Percentiles rank a stretch among this genome's conserved stretches.
Evolutionary conservation across 2,113 vertebrate genomes (phyloP).

Genomic region (Cynoglossus semilaevis): DNA sequence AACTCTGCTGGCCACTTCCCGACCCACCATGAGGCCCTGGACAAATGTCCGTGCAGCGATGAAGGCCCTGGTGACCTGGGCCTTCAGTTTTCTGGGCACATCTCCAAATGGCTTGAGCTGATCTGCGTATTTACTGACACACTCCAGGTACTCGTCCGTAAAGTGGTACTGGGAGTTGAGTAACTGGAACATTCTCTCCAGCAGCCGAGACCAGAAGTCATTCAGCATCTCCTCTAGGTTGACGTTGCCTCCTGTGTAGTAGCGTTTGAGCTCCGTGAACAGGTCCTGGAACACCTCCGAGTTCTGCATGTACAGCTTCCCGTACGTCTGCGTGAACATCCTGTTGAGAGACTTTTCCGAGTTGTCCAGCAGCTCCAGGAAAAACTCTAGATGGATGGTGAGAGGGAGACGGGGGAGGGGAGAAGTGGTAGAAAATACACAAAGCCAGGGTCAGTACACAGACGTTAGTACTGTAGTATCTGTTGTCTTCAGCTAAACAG

Average conservation of each 20-base stretch:
- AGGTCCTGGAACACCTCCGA: conserved; percentile 95
- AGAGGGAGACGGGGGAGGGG: conserved; percentile 25
- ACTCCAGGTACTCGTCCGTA: conserved; percentile 94
- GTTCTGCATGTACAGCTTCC: conserved; percentile 93
- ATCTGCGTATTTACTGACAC: conserved; percentile 93
- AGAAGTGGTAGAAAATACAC: conserved; percentile 11
- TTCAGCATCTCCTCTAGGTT: conserved; percentile 96
- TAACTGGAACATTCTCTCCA: conserved; percentile 95
- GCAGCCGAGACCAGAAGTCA: conserved; percentile 93
- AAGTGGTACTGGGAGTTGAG: conserved; percentile 96
- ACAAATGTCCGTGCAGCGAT: conserved; percentile 95
- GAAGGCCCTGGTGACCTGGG: conserved; percentile 92
- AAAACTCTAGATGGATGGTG: conserved; percentile 85
- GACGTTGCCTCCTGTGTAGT: conserved; percentile 94
- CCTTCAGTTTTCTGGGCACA: conserved; percentile 89
- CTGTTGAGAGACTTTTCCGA: conserved; percentile 91
- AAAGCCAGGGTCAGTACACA: conserved; percentile 18
- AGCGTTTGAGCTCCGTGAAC: conserved; percentile 91
- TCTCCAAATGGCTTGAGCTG: conserved; percentile 95
- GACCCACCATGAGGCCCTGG: conserved; percentile 93
- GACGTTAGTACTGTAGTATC: conserved; percentile 19
- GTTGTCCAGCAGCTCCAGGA: conserved; percentile 94
- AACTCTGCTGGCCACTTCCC: conserved; percentile 94
- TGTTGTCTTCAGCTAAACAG: background rate
- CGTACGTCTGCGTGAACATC: conserved; percentile 91